Conservation (phyloP, 2,888 invertebrate species). For the Caenorhabditis imperialis region DNA sequence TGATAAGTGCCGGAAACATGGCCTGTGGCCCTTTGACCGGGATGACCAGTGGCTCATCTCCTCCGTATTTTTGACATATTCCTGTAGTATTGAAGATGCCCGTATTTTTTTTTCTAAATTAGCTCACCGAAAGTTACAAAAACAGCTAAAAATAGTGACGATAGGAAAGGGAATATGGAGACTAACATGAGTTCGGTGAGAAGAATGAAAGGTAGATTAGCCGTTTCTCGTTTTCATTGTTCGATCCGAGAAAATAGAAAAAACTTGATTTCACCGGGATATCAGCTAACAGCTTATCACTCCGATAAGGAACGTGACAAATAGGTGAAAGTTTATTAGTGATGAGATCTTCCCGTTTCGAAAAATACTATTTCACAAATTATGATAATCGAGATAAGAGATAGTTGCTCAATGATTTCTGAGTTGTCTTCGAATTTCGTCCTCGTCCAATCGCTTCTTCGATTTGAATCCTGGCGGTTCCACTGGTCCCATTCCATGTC, state of each 20-base stretch:
- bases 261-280: conserved; percentile 44
- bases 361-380: background rate
- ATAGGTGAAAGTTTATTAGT: conserved; percentile 26
- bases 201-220: too few species aligned
- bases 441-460: conserved; percentile 41
- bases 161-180: too few species aligned
- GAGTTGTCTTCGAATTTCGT: conserved; percentile 36
- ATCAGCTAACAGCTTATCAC: conserved; percentile 17
- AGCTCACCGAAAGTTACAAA: too few species aligned
- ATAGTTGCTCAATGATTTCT: conserved; percentile 9
- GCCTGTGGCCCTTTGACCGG: conserved; percentile 67
- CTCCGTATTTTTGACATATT: conserved; percentile 67
- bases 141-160: too few species aligned
- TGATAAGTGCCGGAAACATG: conserved; percentile 71
- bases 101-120: conserved; percentile 2
- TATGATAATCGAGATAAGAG: too few species aligned
- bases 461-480: conserved; percentile 64
- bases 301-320: background rate
- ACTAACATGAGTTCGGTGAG: too few species aligned
- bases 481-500: conserved; percentile 71
- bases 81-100: conserved; percentile 25
- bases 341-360: conserved; percentile 13
- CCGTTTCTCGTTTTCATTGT: conserved; percentile 18
- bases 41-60: conserved; percentile 70
- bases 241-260: conserved; percentile 5